phyloP scores from a whole-genome alignment of 2,113 vertebrate species.

The Leptosomus discolor region DNA sequence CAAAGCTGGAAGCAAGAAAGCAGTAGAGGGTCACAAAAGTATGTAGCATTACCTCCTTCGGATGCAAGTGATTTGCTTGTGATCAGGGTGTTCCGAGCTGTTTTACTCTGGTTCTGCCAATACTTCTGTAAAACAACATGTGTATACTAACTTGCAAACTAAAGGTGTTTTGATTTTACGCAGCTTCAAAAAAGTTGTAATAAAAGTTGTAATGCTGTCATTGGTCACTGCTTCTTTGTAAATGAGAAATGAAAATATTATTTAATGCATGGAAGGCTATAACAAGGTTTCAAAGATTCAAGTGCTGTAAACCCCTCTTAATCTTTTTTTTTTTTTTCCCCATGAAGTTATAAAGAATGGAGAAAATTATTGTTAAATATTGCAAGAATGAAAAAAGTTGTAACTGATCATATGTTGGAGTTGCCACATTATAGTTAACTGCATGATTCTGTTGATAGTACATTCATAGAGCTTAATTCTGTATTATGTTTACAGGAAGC shows the following conservation, averaged over 20 bases:
- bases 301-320: background rate
- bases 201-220: background rate
- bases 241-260: background rate
- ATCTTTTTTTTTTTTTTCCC: background rate
- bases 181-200: background rate
- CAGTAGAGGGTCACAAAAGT: background rate
- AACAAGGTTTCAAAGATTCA: background rate
- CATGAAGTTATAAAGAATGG: background rate
- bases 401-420: background rate
- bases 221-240: background rate
- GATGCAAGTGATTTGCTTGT: background rate
- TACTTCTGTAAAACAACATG: background rate
- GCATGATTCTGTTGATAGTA: background rate
- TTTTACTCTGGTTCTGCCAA: background rate
- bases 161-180: background rate
- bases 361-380: background rate
- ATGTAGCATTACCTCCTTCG: background rate
- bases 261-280: background rate
- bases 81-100: background rate
- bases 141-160: background rate
- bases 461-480: background rate
- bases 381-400: background rate
- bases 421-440: background rate
- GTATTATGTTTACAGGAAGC: background rate
- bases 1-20: background rate